These are phyloP conservation scores for Dromiciops gliroides DNA, from an alignment of 2,113 vertebrate species.

Conservation along the genomic window DNA sequence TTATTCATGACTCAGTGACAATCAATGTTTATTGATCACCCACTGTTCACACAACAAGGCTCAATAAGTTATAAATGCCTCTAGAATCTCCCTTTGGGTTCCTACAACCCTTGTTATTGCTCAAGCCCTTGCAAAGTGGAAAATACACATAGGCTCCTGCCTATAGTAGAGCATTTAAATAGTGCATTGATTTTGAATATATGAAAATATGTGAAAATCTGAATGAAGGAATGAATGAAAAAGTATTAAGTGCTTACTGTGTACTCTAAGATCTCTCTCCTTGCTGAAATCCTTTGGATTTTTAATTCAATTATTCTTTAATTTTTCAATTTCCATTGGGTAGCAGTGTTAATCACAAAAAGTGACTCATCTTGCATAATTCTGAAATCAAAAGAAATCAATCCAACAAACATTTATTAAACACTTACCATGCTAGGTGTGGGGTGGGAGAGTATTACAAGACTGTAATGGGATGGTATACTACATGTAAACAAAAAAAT, in stretches of 20 bases:
- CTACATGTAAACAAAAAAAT: neutral
- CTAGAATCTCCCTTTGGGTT: neutral
- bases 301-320: neutral
- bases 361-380: neutral
- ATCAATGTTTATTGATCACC: neutral
- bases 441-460: neutral
- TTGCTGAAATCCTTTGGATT: neutral
- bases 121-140: too few relatives aligned
- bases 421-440: neutral
- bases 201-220: neutral
- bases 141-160: neutral
- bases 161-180: neutral
- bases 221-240: neutral
- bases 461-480: neutral
- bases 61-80: neutral
- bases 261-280: neutral
- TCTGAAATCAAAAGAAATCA: neutral
- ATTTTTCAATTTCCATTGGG: neutral
- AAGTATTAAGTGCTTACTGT: neutral
- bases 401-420: neutral
- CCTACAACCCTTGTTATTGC: neutral
- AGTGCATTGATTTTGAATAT: neutral
- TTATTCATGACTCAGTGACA: neutral
- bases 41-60: neutral
- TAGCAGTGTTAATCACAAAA: neutral